These are phyloP conservation scores for Caenorhabditis zanzibari DNA, from an alignment of 2,888 invertebrate genomes.

Conservation along the genomic window DNA sequence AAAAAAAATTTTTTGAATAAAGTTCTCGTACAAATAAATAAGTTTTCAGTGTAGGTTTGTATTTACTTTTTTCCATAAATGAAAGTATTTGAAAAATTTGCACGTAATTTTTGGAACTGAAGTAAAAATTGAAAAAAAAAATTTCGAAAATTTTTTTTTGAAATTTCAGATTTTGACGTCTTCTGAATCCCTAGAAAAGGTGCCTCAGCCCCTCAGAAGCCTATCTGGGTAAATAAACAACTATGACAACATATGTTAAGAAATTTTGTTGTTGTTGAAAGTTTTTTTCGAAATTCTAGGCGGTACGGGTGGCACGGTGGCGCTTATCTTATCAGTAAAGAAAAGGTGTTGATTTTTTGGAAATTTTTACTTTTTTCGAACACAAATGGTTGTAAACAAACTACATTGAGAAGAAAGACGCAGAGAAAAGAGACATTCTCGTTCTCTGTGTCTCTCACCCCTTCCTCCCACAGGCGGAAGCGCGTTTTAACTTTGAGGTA, in stretches of 20 bases:
- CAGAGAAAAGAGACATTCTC: neutral
- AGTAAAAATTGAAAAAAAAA: no score
- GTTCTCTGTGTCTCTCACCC: neutral
- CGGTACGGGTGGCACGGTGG: neutral
- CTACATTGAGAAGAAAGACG: no score
- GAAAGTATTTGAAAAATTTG: no score
- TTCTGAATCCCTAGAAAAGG: no score
- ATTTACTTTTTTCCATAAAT: neutral
- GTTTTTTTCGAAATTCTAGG: neutral
- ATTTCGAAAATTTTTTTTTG: no score
- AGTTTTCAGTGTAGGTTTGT: neutral
- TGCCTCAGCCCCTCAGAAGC: neutral
- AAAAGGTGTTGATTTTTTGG: slow-evolving; percentile 9
- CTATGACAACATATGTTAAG: neutral
- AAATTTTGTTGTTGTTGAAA: neutral
- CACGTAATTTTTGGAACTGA: no score
- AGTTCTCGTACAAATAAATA: slow-evolving; percentile 2
- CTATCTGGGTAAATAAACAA: neutral
- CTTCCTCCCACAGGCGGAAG: no score
- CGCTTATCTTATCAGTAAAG: slow-evolving; percentile 10
- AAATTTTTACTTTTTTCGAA: no score
- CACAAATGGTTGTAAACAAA: no score
- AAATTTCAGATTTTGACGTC: neutral
- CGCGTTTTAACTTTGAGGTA: no score
- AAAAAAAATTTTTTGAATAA: no score